Evolutionary conservation across 1,140 invertebrate genomes (phyloP).

Genomic region (Drosophila lacteicornis): DNA sequence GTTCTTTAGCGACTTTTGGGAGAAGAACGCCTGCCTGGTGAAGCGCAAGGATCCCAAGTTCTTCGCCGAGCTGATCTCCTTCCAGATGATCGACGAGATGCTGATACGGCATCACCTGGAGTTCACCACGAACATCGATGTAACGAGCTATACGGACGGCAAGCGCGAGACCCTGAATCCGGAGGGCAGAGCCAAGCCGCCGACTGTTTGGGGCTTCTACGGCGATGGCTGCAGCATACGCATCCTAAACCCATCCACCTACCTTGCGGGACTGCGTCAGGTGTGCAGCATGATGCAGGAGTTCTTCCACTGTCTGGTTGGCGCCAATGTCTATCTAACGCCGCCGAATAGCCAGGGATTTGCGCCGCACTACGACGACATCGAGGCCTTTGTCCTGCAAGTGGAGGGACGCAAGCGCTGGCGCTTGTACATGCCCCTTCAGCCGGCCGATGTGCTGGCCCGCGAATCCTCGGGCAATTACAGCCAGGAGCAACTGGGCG

Average conservation of each 20-base stretch:
- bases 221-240: conserved; percentile 95
- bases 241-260: conserved; percentile 97
- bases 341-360: conserved; percentile 98
- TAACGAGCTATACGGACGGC: conserved; percentile 93
- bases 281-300: conserved; percentile 94
- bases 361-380: conserved; percentile 99
- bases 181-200: conserved; percentile 89
- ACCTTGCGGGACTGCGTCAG: conserved; percentile 88
- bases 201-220: conserved; percentile 96
- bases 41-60: conserved; percentile 88
- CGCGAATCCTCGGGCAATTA: conserved; percentile 94
- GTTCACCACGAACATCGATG: conserved; percentile 95
- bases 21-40: conserved; percentile 92
- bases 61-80: conserved; percentile 91
- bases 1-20: conserved; percentile 91
- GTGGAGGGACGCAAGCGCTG: conserved; percentile 98
- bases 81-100: conserved; percentile 91
- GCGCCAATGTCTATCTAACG: conserved; percentile 98
- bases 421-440: conserved; percentile 93
- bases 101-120: conserved; percentile 90
- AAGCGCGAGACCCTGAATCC: conserved; percentile 94
- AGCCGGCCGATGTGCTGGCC: conserved; percentile 88
- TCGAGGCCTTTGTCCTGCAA: conserved; percentile 99
- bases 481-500: conserved; percentile 90
- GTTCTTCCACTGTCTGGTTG: conserved; percentile 96